Evolutionary conservation across 2,797 vertebrate species (phyloP).

Genomic region (Scyliorhinus canicula): DNA sequence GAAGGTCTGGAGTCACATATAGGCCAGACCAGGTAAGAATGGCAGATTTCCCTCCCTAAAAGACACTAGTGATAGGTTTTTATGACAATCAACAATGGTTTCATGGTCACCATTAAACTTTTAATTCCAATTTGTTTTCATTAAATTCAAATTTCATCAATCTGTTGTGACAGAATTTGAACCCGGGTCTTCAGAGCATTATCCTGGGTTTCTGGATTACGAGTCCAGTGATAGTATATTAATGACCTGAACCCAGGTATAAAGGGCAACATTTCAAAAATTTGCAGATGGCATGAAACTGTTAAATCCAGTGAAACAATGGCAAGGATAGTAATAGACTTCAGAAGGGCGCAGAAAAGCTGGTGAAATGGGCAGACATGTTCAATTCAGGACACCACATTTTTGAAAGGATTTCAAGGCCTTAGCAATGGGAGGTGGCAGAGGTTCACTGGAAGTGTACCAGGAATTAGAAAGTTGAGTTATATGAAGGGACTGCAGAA

Average conservation of each 20-base stretch:
- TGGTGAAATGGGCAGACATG: neutral
- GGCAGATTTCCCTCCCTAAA: no score
- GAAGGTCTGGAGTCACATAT: no score
- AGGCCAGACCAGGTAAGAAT: no score
- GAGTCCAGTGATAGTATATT: neutral
- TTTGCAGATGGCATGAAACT: neutral
- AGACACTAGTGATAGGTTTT: no score
- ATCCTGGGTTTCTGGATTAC: no score
- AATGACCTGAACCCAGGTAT: neutral
- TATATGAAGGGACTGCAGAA: neutral
- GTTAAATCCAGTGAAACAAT: neutral
- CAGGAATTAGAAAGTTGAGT: neutral
- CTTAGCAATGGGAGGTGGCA: no score
- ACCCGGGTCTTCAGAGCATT: no score
- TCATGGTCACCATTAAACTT: no score
- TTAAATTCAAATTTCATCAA: no score
- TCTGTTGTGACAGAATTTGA: no score
- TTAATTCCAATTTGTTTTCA: no score
- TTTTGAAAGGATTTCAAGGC: neutral
- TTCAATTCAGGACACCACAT: neutral
- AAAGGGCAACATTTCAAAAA: neutral
- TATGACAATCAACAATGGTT: no score
- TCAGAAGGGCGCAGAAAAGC: neutral
- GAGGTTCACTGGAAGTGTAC: neutral
- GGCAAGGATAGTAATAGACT: neutral